Base-by-base conservation (phyloP, 2,797 vertebrate genomes). In the Danio aesculapii region DNA sequence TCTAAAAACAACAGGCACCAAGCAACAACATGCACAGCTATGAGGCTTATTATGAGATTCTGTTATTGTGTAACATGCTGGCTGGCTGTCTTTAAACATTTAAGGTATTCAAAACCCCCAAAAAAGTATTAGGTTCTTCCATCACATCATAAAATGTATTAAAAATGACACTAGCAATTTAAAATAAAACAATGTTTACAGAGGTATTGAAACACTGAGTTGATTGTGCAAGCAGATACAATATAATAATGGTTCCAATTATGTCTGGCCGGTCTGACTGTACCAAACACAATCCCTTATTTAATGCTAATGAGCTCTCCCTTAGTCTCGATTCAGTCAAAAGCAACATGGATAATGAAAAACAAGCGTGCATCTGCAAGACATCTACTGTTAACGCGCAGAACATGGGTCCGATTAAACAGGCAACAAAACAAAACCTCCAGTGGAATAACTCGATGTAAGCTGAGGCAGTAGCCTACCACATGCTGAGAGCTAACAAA, bases 401-500 rank as follows among this genome's bases (percentile, higher is more conserved):
- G 44, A 66, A 70, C 57, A 55, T 44, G 19, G 69, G 17, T 11
- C 30, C 12, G 59, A 71, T 81, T 61, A 76, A 53, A 73, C 3
- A 30, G 19, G 16, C 46, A 50, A 43, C 55, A 50, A 52, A 84
- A 79, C 61, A 66, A 77, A 67, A 74, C 39, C 41, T 83, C 47
- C 50, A 17, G 68, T 59, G 76, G 49, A 55, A 64, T 14, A 82
- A 78, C 64, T 57, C 21, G 39, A 69, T 19, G 21, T 17, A 61
- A 64, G 52, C 46, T 49, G 61, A 57, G 17, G 62, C 53, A 64
- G 75, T 62, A 80, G 62, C 17, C 55, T 50, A 83, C 75, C 82
- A 81, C 78, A 86, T 81, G 83, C 66, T n/a, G 81, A 70, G 64
- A 46, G 64, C 68, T 30, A 75, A 61, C 69, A 75, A 58, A 67